Evolutionary conservation across 2,797 vertebrate species (phyloP), one percentile per base, ranked within the genome.

Genomic region (Trachurus trachurus): DNA sequence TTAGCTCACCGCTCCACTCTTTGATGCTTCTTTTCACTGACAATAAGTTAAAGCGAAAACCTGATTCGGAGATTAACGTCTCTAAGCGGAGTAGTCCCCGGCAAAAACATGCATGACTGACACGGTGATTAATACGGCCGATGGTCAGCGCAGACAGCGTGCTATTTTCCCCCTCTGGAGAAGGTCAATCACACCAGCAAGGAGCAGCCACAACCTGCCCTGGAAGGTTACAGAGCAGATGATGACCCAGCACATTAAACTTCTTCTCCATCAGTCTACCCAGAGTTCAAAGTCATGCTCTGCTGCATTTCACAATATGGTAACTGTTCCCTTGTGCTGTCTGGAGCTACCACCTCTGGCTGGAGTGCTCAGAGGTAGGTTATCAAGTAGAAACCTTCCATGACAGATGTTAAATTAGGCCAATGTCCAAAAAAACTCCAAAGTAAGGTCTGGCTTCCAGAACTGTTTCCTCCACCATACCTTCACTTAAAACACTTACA

Each of bases 11-110:
- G 72, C 72, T 74, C 62, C 1, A 37, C 79, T 81, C 89, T 92
- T 92, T 93, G 91, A 93, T 92, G 89, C 87, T 81, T 61, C 26
- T 63, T 85, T 83, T 86, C 74, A 66, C 83, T 91, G 88, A 94
- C 92, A 88, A 86, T 85, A 87, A 93, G 81, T 90, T 78, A 89
- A 93, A 93, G 83, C 11, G 83, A 92, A 92, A 93, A 87, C 81
- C 81, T 80, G 40, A 84, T 77, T 66, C 10, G 16, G 83, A 92
- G 90, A 94, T 94, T 92, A 94, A 76, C 59, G 69, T 88, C 75
- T 85, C 79, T 73, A 70, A 85, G 89, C 67, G 26, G 74, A 76
- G 81, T 82, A 92, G 81, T 87, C 73, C 73, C 74, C 61, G 12
- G 85, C 74, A 83, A 88, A 88, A 89, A 92, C 79, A 91, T 66